phyloP scores from a whole-genome alignment of 2,113 vertebrate genomes.

The Salvator merianae region DNA sequence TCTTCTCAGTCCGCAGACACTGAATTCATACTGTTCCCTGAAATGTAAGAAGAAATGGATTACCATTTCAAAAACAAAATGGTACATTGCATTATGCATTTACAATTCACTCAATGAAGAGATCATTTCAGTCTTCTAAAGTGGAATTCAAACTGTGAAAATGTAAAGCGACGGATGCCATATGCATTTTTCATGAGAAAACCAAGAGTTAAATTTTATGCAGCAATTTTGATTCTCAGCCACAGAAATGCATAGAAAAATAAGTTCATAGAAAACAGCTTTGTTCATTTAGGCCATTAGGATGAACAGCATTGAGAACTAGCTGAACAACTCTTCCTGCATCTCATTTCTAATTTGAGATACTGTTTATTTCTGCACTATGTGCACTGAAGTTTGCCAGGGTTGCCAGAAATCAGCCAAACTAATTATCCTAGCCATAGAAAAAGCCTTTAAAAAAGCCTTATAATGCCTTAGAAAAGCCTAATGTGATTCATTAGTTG shows the following conservation, averaged over 20 bases:
- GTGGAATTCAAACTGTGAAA: background rate
- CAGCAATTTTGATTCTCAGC: background rate
- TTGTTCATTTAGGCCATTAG: too few species aligned
- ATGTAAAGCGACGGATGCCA: background rate
- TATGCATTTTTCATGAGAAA: background rate
- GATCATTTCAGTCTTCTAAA: background rate
- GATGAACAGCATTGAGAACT: too few species aligned
- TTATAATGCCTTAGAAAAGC: too few species aligned
- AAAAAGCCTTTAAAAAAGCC: too few species aligned
- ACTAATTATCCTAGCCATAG: too few species aligned
- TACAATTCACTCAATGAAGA: background rate
- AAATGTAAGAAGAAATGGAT: background rate
- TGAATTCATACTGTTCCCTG: background rate
- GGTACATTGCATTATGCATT: background rate
- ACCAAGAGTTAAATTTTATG: background rate
- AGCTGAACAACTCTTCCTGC: too few species aligned
- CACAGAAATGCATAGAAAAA: background rate
- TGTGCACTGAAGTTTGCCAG: too few species aligned
- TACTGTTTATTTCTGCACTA: too few species aligned
- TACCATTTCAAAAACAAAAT: constrained; percentile 1
- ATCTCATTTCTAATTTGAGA: too few species aligned
- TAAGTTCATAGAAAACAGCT: too few species aligned
- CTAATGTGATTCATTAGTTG: too few species aligned
- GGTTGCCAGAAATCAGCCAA: too few species aligned
- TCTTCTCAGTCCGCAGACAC: background rate